Evolutionary conservation across 2,113 vertebrate species (phyloP), one percentile per base, ranked within the genome.

Genomic region (Corythornis madagascariensis): DNA sequence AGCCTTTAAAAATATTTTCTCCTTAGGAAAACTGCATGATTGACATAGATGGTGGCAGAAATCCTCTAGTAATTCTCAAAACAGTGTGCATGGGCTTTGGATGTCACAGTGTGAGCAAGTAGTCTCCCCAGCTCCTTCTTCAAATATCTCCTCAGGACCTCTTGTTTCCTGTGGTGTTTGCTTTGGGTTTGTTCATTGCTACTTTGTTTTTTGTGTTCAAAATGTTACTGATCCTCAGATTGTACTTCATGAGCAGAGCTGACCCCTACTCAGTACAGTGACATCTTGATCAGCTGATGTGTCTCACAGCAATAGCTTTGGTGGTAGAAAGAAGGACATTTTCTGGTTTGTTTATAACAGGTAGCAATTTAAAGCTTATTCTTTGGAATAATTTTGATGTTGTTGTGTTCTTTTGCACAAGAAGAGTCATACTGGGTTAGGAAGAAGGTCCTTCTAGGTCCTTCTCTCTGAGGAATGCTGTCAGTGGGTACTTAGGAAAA

Each of bases 331-430:
- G 33, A 77, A 57, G 38, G 10, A 9, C 15, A 11, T 76, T 86
- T 84, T 86, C 81, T 87, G 9, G 61, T 89, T 79, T 80, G 31
- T 33, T 72, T 52, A 20, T 53, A 83, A 26, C 16, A 85, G 52
- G 28, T n/a, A 83, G 47, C 50, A 80, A 71, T 80, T 92, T 83
- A 83, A 76, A 76, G 17, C 55, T 92, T 92, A 53, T 73, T 73
- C 89, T 83, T 80, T 42, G 50, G 52, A 74, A 21, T 35, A n/a
- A 25, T 1, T 42, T 73, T 76, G 73, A 10, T 48, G 73, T 56
- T 81, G 24, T 31, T 25, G 4, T 80, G 24, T 74, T 86, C 50
- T 91, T 89, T 91, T 45, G n/a, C 24, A 24, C 38, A 57, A 63
- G n/a, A 86, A 60, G 25, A 29, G 48, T 72, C 78, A 29, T 22